These are phyloP conservation scores for Rhabdomys dilectus DNA, from an alignment of 2,113 vertebrate species.

Conservation along the genomic window DNA sequence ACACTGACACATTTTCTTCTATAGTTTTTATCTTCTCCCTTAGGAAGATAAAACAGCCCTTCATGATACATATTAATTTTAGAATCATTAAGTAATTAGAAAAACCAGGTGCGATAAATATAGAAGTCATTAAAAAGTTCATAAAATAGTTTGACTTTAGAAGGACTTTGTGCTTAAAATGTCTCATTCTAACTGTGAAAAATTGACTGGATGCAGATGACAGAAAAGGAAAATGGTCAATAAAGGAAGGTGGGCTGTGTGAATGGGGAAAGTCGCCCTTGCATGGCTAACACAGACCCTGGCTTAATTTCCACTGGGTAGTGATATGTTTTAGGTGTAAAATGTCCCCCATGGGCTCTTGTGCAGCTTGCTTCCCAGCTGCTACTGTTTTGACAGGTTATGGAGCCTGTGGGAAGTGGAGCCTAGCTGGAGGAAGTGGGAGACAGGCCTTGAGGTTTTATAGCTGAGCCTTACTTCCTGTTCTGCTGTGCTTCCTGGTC, in stretches of 20 bases:
- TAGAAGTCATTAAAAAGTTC: slow-evolving; percentile 49
- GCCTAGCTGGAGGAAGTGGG: not conserved
- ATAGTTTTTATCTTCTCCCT: not conserved
- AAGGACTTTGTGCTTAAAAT: not conserved
- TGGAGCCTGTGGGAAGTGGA: not conserved
- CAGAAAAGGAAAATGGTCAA: not conserved
- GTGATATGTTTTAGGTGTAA: not conserved
- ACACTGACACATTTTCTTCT: not conserved
- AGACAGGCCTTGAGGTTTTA: not conserved
- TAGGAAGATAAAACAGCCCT: not conserved
- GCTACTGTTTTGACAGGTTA: not conserved
- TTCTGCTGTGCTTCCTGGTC: not conserved
- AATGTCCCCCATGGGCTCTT: not conserved
- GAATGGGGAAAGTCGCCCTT: not conserved
- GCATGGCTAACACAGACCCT: not conserved
- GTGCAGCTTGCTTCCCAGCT: not conserved
- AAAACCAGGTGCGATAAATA: slow-evolving; percentile 29
- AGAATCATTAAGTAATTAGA: slow-evolving; percentile 9
- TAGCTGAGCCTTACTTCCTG: not conserved
- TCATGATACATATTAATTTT: slow-evolving; percentile 7
- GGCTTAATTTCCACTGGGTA: not conserved
- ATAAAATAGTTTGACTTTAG: slow-evolving; percentile 13
- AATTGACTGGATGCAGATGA: not conserved
- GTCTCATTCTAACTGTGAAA: not conserved
- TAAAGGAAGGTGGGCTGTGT: not conserved